Conservation (phyloP, 1,140 invertebrate genomes). For the Kradibia gibbosae region DNA sequence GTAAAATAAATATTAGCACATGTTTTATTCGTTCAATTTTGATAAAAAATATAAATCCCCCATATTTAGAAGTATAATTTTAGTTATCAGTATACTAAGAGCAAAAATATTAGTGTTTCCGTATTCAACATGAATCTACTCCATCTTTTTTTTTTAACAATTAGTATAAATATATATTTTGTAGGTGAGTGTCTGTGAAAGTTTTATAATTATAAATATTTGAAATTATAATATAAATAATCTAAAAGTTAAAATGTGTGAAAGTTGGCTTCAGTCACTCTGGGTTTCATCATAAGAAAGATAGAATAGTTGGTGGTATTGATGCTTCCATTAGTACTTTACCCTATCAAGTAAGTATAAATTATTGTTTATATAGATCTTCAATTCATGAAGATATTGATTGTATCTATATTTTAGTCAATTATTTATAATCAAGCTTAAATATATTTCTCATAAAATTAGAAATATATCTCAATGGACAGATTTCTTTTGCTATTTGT, state of each 20-base stretch:
- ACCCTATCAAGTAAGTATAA: slow-evolving; percentile 47
- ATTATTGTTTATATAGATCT: not conserved
- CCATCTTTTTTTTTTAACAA: not conserved
- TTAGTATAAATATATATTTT: not conserved
- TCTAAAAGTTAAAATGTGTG: not conserved
- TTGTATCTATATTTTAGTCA: not conserved
- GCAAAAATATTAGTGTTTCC: not conserved
- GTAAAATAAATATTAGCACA: slow-evolving; percentile 5
- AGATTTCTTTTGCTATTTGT: too few relatives aligned
- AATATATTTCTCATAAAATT: too few relatives aligned
- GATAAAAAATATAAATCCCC: not conserved
- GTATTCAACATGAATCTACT: not conserved
- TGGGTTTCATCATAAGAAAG: not conserved
- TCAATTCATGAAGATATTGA: not conserved
- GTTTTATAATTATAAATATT: not conserved
- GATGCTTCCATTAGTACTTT: slow-evolving; percentile 24
- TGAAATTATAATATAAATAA: not conserved
- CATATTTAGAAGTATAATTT: not conserved
- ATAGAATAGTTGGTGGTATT: slow-evolving; percentile 45
- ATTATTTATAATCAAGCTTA: too few relatives aligned
- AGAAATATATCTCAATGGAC: too few relatives aligned
- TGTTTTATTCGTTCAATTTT: not conserved
- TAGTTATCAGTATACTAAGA: not conserved
- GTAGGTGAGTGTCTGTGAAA: not conserved
- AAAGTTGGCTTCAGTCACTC: slow-evolving; percentile 11